Percentiles rank a stretch among this genome's conserved stretches.
Conservation (phyloP, 2,888 invertebrate genomes). For the Podotricha telesiphe region DNA sequence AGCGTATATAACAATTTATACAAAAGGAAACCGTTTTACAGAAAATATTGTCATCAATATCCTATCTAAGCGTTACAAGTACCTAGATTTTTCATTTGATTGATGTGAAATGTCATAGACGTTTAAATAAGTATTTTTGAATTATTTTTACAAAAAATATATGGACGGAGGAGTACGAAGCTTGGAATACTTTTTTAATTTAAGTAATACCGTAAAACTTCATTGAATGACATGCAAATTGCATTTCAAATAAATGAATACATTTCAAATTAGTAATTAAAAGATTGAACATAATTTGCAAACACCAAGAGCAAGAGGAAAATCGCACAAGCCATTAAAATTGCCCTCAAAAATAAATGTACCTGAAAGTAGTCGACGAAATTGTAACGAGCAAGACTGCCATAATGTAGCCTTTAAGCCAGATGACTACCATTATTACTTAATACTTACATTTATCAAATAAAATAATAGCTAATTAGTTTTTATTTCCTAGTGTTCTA, state of each 20-base stretch:
- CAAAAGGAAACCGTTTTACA: conserved; percentile 10
- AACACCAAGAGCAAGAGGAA: neutral
- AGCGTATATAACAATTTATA: conserved; percentile 6
- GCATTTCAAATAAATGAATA: no score
- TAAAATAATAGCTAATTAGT: neutral
- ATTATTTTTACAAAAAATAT: no score
- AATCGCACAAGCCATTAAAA: conserved; percentile 36
- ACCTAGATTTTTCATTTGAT: neutral
- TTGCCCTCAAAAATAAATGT: conserved; percentile 36
- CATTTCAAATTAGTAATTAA: neutral
- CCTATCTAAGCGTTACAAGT: neutral
- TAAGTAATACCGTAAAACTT: no score
- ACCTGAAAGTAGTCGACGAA: conserved; percentile 34
- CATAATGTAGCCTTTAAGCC: conserved; percentile 38
- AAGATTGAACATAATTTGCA: neutral
- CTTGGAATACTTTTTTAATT: no score
- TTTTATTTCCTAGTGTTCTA: neutral
- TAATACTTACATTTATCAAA: conserved; percentile 29
- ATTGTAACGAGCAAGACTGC: conserved; percentile 35
- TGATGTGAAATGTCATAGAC: neutral
- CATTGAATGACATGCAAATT: no score
- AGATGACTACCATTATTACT: conserved; percentile 44
- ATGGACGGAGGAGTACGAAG: no score
- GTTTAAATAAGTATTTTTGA: no score
- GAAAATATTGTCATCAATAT: neutral